Base-by-base conservation (phyloP, 2,888 invertebrate genomes). In the Masnerella sp. region DNA sequence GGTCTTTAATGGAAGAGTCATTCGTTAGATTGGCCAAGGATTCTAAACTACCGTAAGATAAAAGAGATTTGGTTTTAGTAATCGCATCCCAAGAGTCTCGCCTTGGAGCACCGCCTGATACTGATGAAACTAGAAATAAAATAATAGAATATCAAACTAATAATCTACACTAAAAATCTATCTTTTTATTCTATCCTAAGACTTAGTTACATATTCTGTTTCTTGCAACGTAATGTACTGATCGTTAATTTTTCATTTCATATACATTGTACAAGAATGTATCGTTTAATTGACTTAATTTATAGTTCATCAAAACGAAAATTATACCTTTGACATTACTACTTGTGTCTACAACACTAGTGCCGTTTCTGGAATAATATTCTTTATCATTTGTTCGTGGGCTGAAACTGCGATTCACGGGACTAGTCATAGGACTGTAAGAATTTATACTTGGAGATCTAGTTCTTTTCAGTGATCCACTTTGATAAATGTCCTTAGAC, bases 51-150 rank as follows among this genome's bases (percentile, higher is more conserved):
- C 91, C 90, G 79, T 91, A 90, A 0, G 92, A 93, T 43, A 94
- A 88, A 86, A 94, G 90, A 74, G 94, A 92, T 82, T 93, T 91
- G 0, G 95, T 95, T 87, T 94, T 95, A 61, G 94, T 93, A 61
- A 95, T 91, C 4, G 93, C 92, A 82, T 95, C 95, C 95, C 95
- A 95, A 17, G 94, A 94, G 81, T 95, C 95, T 51, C 92, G 90
- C 67, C 94, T 89, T 0, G 90, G 88, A 2, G 89, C 85, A 0
- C 90, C 89, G 20, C 90, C 90, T 68, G 90, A 89, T 77, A 90
- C 86, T 1, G 91, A 90, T 0, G 92, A 92, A 2, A 93, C 92
- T 82, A 90, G 54, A 78, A 43, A 38, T 45, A 11, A 1, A 11
- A 34, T 49, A 47, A 12, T n/a, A 9, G 34, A 17, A 34, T 45